Evolutionary conservation across 2,113 vertebrate species (phyloP).

Genomic region (Datnioides undecimradiatus): DNA sequence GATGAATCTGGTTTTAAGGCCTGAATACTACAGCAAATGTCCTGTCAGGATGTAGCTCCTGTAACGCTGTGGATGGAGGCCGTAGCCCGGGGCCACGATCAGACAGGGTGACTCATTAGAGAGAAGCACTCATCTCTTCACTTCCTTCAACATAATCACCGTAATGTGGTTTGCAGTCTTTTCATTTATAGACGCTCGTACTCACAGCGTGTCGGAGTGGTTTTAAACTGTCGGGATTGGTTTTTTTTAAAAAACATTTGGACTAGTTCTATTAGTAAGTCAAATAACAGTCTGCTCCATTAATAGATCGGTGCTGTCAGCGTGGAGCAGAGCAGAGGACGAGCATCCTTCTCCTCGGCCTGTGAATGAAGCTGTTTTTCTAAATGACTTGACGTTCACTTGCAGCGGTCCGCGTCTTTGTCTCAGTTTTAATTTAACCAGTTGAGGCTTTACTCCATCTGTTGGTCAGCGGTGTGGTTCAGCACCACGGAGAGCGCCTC

Average conservation of each 20-base stretch:
- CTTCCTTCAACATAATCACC: constrained; percentile 45
- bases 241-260: constrained; percentile 1
- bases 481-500: constrained; percentile 69
- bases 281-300: not conserved
- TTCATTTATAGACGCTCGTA: constrained; percentile 41
- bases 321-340: not conserved
- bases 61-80: constrained; percentile 32
- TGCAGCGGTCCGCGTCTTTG: not conserved
- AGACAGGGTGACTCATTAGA: constrained; percentile 56
- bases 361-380: constrained; percentile 7
- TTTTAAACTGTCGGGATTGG: constrained; percentile 40
- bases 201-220: not conserved
- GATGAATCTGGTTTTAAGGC: constrained; percentile 1
- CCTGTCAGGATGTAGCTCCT: constrained; percentile 34
- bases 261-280: not conserved
- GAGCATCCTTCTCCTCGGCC: not conserved
- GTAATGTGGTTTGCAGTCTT: constrained; percentile 42
- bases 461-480: constrained; percentile 8
- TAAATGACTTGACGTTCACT: not conserved
- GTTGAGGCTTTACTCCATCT: not conserved
- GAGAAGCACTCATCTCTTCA: constrained; percentile 47
- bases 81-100: constrained; percentile 42
- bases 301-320: not conserved
- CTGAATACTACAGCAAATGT: constrained; percentile 32
- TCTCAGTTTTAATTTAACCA: not conserved